A percentile compares a stretch with the other conserved stretches of the same genome.
Evolutionary conservation across 2,888 invertebrate genomes (phyloP).

Genomic region (Leucozona laternaria): DNA sequence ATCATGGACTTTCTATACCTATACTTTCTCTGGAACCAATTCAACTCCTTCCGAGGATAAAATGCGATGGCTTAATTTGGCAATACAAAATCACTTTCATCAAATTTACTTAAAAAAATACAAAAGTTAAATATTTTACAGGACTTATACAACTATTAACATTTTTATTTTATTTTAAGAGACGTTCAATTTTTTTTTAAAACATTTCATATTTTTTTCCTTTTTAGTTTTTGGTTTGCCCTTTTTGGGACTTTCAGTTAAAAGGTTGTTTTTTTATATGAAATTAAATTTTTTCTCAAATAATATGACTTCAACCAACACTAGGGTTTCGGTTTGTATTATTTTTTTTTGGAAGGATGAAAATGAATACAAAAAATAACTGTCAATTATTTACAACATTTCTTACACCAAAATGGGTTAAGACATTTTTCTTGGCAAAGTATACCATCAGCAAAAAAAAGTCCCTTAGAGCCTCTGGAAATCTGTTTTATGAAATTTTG

Average conservation of each 20-base stretch:
- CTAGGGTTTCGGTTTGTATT: too few relatives aligned
- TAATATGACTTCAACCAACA: neutral
- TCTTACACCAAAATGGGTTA: neutral
- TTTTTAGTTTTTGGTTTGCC: neutral
- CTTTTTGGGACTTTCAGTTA: neutral
- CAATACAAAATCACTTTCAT: neutral
- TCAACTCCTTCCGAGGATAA: neutral
- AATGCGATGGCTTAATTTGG: neutral
- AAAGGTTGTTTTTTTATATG: too few relatives aligned
- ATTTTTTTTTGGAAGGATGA: neutral
- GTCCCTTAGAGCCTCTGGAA: constrained; percentile 20
- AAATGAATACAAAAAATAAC: neutral
- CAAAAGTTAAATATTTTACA: neutral
- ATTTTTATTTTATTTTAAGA: neutral
- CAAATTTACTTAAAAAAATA: neutral
- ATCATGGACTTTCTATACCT: too few relatives aligned
- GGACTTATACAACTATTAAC: neutral
- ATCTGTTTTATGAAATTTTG: neutral
- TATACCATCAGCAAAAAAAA: neutral
- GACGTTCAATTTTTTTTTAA: neutral
- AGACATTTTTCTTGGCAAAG: constrained; percentile 17
- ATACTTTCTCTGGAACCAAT: neutral
- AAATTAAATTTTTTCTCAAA: neutral
- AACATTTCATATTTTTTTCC: too few relatives aligned
- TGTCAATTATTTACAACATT: constrained; percentile 12